phyloP scores from a whole-genome alignment of 2,888 invertebrate genomes.

The Dysmachus trigonus region DNA sequence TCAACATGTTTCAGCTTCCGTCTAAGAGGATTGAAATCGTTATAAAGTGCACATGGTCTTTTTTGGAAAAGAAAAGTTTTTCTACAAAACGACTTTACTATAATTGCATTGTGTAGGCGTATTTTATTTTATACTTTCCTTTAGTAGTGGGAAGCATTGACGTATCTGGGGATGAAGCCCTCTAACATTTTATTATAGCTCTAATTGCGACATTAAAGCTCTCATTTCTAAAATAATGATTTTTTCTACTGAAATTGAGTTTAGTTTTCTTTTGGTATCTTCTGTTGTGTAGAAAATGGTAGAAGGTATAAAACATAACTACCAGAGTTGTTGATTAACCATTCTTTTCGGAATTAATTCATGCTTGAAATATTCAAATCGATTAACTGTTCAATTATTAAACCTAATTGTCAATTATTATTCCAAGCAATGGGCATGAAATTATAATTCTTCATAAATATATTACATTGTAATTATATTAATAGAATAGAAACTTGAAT shows the following conservation, averaged over 20 bases:
- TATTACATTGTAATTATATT: too few relatives aligned
- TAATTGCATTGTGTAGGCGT: neutral
- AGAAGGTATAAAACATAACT: too few relatives aligned
- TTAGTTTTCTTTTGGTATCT: neutral
- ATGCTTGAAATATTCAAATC: too few relatives aligned
- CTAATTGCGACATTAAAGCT: neutral
- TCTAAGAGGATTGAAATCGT: neutral
- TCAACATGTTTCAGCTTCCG: neutral
- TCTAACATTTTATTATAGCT: neutral
- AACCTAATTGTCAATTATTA: too few relatives aligned
- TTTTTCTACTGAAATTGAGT: too few relatives aligned
- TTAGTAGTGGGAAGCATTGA: neutral
- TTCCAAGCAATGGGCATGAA: too few relatives aligned
- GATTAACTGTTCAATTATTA: too few relatives aligned
- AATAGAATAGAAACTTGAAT: too few relatives aligned
- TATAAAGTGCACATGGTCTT: neutral
- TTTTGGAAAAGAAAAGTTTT: neutral
- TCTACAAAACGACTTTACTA: neutral
- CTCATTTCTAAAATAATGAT: neutral
- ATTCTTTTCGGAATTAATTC: too few relatives aligned
- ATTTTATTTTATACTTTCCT: neutral
- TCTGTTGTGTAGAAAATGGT: too few relatives aligned
- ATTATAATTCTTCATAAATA: too few relatives aligned
- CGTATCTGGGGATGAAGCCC: neutral
- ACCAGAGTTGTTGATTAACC: too few relatives aligned